phyloP scores from a whole-genome alignment of 2,888 invertebrate species.

The Sesamia inferens region DNA sequence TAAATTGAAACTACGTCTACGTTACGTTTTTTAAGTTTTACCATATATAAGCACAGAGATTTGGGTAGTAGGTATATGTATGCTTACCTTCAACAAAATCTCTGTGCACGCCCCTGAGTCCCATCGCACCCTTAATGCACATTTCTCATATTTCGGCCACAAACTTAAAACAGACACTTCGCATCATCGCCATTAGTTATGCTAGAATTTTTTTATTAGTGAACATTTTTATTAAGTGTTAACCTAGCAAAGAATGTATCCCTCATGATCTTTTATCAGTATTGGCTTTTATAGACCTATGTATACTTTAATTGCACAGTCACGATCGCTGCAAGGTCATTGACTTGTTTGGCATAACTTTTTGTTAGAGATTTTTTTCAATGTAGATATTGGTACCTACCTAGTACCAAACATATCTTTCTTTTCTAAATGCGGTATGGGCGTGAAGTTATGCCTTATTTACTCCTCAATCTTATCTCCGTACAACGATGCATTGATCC shows the following conservation, averaged over 20 bases:
- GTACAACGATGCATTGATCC: background rate
- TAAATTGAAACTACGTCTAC: too few species aligned
- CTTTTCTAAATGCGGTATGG: background rate
- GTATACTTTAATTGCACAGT: background rate
- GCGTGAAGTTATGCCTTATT: background rate
- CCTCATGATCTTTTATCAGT: background rate
- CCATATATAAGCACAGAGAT: too few species aligned
- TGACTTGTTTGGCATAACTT: background rate
- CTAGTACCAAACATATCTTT: background rate
- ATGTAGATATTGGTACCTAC: background rate
- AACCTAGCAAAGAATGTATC: background rate
- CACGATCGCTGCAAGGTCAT: background rate
- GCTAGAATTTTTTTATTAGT: too few species aligned
- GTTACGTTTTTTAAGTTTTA: too few species aligned
- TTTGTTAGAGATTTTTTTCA: background rate
- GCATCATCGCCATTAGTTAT: too few species aligned
- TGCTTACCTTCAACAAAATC: too few species aligned
- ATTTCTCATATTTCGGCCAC: too few species aligned
- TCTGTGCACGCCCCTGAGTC: too few species aligned
- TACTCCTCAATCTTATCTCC: conserved; percentile 8
- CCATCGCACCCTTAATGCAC: too few species aligned
- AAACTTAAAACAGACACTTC: too few species aligned
- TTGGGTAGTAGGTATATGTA: too few species aligned
- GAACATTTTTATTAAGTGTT: too few species aligned
- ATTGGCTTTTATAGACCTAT: background rate